Evolutionary conservation across 2,113 vertebrate genomes (phyloP).

Genomic region (Ursus arctos): DNA sequence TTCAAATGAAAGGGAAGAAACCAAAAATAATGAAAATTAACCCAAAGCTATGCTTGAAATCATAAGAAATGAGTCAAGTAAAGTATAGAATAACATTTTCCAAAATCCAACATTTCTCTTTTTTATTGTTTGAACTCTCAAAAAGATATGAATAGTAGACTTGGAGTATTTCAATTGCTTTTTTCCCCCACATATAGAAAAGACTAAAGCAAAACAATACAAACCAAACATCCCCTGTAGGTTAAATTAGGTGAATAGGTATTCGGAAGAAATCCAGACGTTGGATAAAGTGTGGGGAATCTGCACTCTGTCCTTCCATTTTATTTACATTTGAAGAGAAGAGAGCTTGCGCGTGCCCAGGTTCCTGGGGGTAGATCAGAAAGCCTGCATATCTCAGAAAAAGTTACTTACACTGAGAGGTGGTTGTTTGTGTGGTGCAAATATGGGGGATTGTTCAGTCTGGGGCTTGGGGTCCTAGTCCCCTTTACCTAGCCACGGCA

Average conservation of each 20-base stretch:
- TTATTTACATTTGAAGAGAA: background rate
- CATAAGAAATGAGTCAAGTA: background rate
- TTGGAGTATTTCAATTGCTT: background rate
- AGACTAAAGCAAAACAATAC: background rate
- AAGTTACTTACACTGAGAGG: background rate
- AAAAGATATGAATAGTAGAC: background rate
- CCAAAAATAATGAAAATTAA: background rate
- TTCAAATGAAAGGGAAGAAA: background rate
- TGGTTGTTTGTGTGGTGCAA: background rate
- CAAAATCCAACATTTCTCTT: background rate
- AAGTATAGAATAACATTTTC: background rate
- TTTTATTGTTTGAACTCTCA: background rate
- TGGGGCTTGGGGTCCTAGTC: background rate
- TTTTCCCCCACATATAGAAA: accelerated
- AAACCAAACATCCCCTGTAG: background rate
- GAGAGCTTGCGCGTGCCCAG: too few species aligned
- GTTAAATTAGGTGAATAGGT: background rate
- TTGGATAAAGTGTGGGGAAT: background rate
- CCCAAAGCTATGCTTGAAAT: background rate
- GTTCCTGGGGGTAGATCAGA: background rate
- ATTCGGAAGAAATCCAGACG: background rate
- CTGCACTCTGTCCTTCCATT: background rate
- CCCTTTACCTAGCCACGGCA: background rate
- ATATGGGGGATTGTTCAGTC: background rate
- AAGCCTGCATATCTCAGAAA: background rate